Evolutionary conservation across 2,797 vertebrate genomes (phyloP).

Genomic region (Malacoctenus gilli): DNA sequence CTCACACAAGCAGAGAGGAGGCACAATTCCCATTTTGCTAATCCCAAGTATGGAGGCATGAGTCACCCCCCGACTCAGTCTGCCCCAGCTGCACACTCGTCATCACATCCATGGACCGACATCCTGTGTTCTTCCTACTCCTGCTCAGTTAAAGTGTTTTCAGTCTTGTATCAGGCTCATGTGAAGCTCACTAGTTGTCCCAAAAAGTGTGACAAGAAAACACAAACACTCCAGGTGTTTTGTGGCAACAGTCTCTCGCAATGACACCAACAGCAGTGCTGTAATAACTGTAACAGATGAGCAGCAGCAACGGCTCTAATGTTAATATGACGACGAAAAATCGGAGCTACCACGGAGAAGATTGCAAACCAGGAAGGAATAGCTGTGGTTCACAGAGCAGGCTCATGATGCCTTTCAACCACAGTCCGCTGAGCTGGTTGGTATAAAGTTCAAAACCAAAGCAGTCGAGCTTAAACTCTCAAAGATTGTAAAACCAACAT

Average conservation of each 20-base stretch:
- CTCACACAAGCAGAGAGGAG: neutral
- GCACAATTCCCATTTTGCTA: neutral
- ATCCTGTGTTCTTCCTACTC: too few relatives aligned
- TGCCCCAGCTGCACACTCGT: constrained; percentile 9
- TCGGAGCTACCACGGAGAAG: neutral
- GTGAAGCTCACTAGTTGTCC: too few relatives aligned
- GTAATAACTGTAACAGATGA: constrained; percentile 22
- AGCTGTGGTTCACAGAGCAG: constrained; percentile 23
- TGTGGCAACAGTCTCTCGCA: too few relatives aligned
- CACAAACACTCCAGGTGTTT: too few relatives aligned
- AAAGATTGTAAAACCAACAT: too few relatives aligned
- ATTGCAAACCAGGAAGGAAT: constrained; percentile 14
- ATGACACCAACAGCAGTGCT: constrained; percentile 16
- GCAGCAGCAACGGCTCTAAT: constrained; percentile 11
- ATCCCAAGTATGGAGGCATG: constrained; percentile 25
- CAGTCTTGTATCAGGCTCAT: neutral
- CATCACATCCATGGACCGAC: constrained; percentile 3
- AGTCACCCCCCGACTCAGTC: constrained; percentile 2
- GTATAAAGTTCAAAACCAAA: too few relatives aligned
- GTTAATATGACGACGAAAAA: neutral
- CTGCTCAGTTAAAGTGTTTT: constrained; percentile 8
- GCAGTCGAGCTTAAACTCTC: too few relatives aligned
- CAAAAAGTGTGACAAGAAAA: too few relatives aligned
- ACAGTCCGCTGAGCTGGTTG: neutral
- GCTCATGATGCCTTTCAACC: constrained; percentile 3